Base-by-base conservation (phyloP, 2,888 invertebrate genomes). In the Yponomeuta malinellus region DNA sequence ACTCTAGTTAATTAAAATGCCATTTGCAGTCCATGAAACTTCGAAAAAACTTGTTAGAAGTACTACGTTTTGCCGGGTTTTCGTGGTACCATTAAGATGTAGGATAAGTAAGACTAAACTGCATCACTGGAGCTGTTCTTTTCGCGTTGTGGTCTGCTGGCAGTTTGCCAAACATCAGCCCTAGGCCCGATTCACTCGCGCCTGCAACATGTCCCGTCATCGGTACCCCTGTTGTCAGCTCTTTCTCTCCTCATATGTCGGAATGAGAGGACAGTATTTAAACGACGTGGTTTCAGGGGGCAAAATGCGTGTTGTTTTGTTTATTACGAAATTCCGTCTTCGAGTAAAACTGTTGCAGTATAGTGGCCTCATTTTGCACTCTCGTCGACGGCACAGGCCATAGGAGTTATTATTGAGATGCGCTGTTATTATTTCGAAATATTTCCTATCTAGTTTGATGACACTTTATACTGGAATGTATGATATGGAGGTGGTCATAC, bases 251-350 rank as follows among this genome's bases (percentile, higher is more conserved):
- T 3, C 10, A 12, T 10, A 10, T 3, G 52, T 59, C 59, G 15
- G 68, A 69, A 10, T 1, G 52, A 10, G 68, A 69, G 9, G 29
- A 29, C 59, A 69, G 29, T 33, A 52, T n/a, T 69, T 2, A 48
- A n/a, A 69, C 15, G 37, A n/a, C 3, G 23, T n/a, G 43, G 9
- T 37, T 48, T 23, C 0, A 48, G 1, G 23, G 15, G 37, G 31
- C 65, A 31, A 10, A 65, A 31, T 12, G 29, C 8, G 12, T 81
- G 78, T 78, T 82, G 86, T 85, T 87, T 88, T 87, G 86, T 87
- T 83, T 88, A 85, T 91, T 90, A 89, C 89, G 89, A 90, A 89
- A 90, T 90, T 89, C 84, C 85, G 83, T 83, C 89, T 72, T 71
- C 73, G 69, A 65, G 71, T 69, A 88, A 90, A 89, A 86, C 86